Base-by-base conservation (phyloP, 92 coral and sea anemone species). In the Paragorgia papillata region DNA sequence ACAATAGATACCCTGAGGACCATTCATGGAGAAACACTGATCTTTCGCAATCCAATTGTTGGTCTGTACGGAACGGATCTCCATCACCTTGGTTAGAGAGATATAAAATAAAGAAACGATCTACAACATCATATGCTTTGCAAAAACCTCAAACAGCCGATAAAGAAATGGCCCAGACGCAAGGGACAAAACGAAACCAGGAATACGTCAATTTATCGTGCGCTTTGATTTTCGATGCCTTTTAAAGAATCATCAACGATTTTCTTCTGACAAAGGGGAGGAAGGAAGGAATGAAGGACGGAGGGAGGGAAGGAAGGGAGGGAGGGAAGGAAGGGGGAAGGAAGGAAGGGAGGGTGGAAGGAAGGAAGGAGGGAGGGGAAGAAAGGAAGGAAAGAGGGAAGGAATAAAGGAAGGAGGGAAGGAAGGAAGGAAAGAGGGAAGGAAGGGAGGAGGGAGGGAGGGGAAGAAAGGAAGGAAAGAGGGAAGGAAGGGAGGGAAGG, bases 1-100 rank as follows among this genome's bases (percentile, higher is more conserved):
- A 14, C 37, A 27, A 31, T n/a, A 20, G 37, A 10, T 4, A 58
- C 31, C 64, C 25, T 39, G 51, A 12, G 26, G 75, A 49, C 0
- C 57, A 40, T 24, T 48, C n/a, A n/a, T n/a, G n/a, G n/a, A n/a
- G n/a, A n/a, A n/a, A n/a, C n/a, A n/a, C 46, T 29, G 20, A 29
- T 29, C 5, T 41, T 51, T 51, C 31, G 33, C 49, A 43, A 27
- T 31, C 78, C 6, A 25, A 55, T 33, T 50, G 62, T 9, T 71
- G 78, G 78, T 51, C 98, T 4, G 60, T 91, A 14, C 80, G 97
- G 62, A 94, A 93, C 68, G 93, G 94, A 29, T 82, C 90, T 2
- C 94, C 97, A 24, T 88, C 98, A 26, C 97, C 98, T 26, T 94
- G 97, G 98, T 80, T 94, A 14, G 85, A 86, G 79, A 77, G 98